Evolutionary conservation across 2,797 vertebrate species (phyloP), one percentile per base, ranked within the genome.

Genomic region (Sparus aurata): DNA sequence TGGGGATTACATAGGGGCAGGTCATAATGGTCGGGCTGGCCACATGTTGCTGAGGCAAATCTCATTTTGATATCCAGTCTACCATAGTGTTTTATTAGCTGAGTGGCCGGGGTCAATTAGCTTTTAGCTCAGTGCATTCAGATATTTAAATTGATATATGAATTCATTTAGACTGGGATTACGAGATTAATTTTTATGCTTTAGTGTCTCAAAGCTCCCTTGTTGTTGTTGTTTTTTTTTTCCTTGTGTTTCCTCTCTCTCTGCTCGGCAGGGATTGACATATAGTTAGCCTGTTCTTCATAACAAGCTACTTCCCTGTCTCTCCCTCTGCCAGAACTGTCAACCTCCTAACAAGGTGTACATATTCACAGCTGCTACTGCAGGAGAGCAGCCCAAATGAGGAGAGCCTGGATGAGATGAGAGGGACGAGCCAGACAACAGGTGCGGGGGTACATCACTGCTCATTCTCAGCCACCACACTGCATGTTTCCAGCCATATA

Each of bases 31-130:
- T 92, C 90, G 49, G 79, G 46, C 45, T 41, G 46, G 79, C 93
- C 94, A 92, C 91, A 93, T 96, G 95, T 92, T 96, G 91, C 92
- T 82, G 83, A 85, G 88, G 86, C 67, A 80, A 62, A 89, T 90
- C 89, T 91, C 54, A 90, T 92, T 93, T 88, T 77, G 30, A 83
- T 84, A 81, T 81, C 65, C 75, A 82, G 71, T 83, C 69, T 82
- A 75, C 20, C 77, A 54, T 72, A 55, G 63, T 60, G 70, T 80
- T 87, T 77, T 85, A 88, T 85, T 88, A 83, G 53, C 74, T 66
- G 30, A 76, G 57, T 30, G 52, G 54, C 59, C 57, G 41, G 27
- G 75, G 75, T 87, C 82, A 88, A 85, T 87, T 86, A 84, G 61
- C 59, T 72, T 80, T 81, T 64, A 61, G 23, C 65, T 70, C 55